phyloP scores from a whole-genome alignment of 2,888 invertebrate species.

The Nomada fucata region DNA sequence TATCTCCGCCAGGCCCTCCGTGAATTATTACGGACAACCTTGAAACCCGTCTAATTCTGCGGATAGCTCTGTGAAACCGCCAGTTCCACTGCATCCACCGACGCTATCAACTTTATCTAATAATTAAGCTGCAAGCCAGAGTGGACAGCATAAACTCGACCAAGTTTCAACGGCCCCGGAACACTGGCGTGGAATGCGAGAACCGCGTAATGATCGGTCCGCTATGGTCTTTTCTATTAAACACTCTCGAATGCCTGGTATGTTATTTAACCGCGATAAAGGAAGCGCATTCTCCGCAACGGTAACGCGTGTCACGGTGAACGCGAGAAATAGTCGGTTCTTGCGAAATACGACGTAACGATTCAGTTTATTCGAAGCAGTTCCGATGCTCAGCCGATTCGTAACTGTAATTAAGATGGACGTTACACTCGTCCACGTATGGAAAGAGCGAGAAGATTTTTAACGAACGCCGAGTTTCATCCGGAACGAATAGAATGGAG shows the following conservation, averaged over 20 bases:
- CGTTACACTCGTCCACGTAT: no score
- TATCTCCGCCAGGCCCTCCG: no score
- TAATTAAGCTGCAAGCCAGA: conserved; percentile 7
- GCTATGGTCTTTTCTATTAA: conserved; percentile 1
- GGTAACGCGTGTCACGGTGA: neutral
- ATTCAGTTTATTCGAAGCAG: no score
- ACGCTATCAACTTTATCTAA: conserved; percentile 4
- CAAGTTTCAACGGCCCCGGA: conserved; percentile 6
- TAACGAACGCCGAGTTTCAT: no score
- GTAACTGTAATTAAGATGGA: no score
- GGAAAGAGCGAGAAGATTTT: no score
- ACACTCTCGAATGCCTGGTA: neutral
- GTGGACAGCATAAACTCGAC: neutral
- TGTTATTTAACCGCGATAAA: neutral
- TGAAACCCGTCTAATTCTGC: no score
- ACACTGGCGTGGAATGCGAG: neutral
- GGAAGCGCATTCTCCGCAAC: neutral
- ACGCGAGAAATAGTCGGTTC: neutral
- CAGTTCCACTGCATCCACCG: no score
- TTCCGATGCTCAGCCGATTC: no score
- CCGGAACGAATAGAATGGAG: no score
- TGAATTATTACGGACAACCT: no score
- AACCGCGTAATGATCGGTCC: conserved; percentile 6
- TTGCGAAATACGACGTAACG: neutral
- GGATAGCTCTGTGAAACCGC: no score